Base-by-base conservation (phyloP, 2,888 invertebrate genomes). In the Synanthedon vespiformis region DNA sequence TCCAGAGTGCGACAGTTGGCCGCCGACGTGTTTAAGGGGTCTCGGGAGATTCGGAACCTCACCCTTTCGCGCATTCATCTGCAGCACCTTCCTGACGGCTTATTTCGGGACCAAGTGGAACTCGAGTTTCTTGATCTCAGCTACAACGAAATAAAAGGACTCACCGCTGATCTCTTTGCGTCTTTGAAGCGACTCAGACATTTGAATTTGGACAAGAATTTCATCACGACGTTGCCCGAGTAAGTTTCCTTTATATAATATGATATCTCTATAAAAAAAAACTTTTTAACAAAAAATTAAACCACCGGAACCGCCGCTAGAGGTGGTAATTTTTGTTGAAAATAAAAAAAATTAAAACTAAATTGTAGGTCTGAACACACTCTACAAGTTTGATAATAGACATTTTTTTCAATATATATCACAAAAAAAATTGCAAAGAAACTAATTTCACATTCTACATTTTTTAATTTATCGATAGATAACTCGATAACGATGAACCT, bases 111-210 rank as follows among this genome's bases (percentile, higher is more conserved):
- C 55, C 56, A 63, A 44, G 44, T 18, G 4, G 11, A 41, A 0
- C 62, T 67, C 40, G n/a, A 0, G 3, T 1, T 8, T 5, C 62
- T 71, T 13, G 61, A 63, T 51, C 52, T 72, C 13, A 56, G 61
- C 3, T 13, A 53, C 10, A 73, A 73, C 54, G 4, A 11, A 0
- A 61, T 74, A 3, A 27, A 6, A 4, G n/a, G 18, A 12, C 48
- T 57, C 47, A n/a, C 48, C 8, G 49, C 53, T 13, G 49, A 22
- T 5, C 49, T 54, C 8, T 40, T 52, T 8, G 44, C 52, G n/a
- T 40, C 54, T 6, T 44, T 56, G 27, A 49, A 44, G 40, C 41
- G n/a, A 12, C 34, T 56, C 11, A 52, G 52, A n/a, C 44, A 56
- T 1, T 52, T 56, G 2, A 52, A 56, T 12, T 52, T 56, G 2